Percentiles rank a stretch among this genome's conserved stretches.
phyloP scores from a whole-genome alignment of 37 sponge, comb jelly and placozoan species.

The Cladorhizidae sp. region DNA sequence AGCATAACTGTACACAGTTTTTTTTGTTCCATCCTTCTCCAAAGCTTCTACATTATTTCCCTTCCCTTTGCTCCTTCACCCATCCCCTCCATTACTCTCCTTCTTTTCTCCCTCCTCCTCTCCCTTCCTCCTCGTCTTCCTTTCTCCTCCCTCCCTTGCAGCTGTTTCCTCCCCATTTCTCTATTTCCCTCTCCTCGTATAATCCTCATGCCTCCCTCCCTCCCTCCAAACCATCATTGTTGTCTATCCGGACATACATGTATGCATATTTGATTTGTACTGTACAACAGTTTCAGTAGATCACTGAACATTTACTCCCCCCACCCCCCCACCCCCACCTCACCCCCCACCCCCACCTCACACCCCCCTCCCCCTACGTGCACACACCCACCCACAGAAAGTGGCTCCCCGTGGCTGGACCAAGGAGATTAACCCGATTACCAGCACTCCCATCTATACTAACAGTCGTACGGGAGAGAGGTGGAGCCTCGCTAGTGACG shows the following conservation, averaged over 20 bases:
- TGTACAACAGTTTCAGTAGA: not conserved
- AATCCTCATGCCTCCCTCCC: not conserved
- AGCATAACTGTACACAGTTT: too few species aligned
- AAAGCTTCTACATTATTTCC: not conserved
- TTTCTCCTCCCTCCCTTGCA: not conserved
- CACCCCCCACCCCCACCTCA: not conserved
- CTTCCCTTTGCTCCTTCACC: not conserved
- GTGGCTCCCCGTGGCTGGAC: conserved; percentile 71
- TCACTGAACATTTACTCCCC: too few species aligned
- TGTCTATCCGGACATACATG: too few species aligned
- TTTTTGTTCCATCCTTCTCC: too few species aligned
- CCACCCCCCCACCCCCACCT: not conserved
- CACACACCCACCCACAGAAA: conserved; percentile 16
- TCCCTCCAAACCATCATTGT: too few species aligned
- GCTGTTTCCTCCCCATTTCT: not conserved
- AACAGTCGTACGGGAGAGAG: conserved; percentile 64
- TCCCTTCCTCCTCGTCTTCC: not conserved
- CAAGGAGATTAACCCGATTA: conserved; percentile 65
- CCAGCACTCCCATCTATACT: conserved; percentile 60
- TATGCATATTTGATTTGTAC: too few species aligned
- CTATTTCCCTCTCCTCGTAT: not conserved
- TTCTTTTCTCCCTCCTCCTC: not conserved
- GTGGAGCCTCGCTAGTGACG: conserved; percentile 63
- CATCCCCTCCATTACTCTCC: not conserved
- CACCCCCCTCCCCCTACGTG: not conserved